Percentiles rank a stretch among this genome's conserved stretches.
phyloP scores from a whole-genome alignment of 2,888 invertebrate species.

The Athalia rosae region DNA sequence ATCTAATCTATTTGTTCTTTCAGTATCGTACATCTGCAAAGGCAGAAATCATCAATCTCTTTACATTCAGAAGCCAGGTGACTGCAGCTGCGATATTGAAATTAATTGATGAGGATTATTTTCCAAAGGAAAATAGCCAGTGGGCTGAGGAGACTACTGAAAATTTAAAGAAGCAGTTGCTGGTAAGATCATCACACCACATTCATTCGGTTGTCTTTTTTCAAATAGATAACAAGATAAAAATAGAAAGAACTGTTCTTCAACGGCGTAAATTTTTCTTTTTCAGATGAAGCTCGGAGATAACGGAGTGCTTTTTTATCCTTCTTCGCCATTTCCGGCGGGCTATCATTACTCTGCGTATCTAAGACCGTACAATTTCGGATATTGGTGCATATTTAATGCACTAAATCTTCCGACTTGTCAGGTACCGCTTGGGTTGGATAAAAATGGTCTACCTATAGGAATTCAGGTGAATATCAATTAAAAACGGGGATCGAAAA shows the following conservation, averaged over 20 bases:
- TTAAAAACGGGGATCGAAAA: background rate
- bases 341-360: constrained; percentile 88
- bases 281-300: constrained; percentile 83
- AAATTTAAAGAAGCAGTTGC: constrained; percentile 78
- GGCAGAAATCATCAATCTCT: constrained; percentile 70
- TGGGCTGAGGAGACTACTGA: constrained; percentile 80
- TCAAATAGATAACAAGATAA: no score
- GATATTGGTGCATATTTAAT: constrained; percentile 91
- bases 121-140: constrained; percentile 79
- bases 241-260: background rate
- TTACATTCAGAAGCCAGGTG: constrained; percentile 79
- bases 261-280: constrained; percentile 1
- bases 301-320: constrained; percentile 89
- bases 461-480: constrained; percentile 80
- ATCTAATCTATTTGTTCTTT: constrained; percentile 36
- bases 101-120: constrained; percentile 78
- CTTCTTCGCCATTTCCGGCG: constrained; percentile 86
- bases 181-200: constrained; percentile 70
- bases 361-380: constrained; percentile 87
- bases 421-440: constrained; percentile 89
- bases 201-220: constrained; percentile 1
- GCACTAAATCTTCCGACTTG: constrained; percentile 88
- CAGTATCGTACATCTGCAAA: constrained; percentile 63
- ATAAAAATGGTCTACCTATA: constrained; percentile 82
- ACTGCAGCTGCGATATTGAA: constrained; percentile 82